These are phyloP conservation scores for Glyphotaelius pellucidus DNA, from an alignment of 2,888 invertebrate species.

Conservation along the genomic window DNA sequence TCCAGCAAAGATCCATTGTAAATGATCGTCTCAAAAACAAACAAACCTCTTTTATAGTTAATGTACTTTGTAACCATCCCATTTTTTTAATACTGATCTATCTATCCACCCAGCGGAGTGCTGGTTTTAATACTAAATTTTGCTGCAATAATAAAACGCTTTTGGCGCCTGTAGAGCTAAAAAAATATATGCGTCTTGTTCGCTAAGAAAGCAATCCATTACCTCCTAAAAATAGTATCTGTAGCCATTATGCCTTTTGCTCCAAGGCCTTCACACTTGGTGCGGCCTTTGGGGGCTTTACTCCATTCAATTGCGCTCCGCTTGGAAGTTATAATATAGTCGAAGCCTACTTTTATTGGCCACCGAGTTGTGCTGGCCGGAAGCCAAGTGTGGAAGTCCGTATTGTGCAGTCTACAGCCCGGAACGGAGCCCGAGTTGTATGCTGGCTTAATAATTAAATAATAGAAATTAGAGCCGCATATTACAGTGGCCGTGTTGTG, in stretches of 20 bases:
- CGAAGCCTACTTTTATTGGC: slow-evolving; percentile 54
- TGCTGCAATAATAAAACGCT: slow-evolving; percentile 27
- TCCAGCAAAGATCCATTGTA: not conserved
- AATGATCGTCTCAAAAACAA: not conserved
- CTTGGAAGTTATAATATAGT: slow-evolving; percentile 19
- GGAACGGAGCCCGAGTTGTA: slow-evolving; percentile 23
- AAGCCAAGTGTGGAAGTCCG: slow-evolving; percentile 46
- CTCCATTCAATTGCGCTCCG: slow-evolving; percentile 48
- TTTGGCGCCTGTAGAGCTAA: not conserved
- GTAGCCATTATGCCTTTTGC: slow-evolving; percentile 3
- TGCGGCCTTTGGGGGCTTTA: slow-evolving; percentile 10
- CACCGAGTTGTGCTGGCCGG: slow-evolving; percentile 47
- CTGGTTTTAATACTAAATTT: not conserved
- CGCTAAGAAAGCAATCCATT: slow-evolving; percentile 21
- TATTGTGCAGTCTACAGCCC: slow-evolving; percentile 32
- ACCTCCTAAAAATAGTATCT: slow-evolving; percentile 19
- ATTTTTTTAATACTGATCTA: not conserved
- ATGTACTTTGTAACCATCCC: not conserved
- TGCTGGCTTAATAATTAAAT: slow-evolving; percentile 45
- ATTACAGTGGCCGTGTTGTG: slow-evolving; percentile 11
- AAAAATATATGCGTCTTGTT: slow-evolving; percentile 4
- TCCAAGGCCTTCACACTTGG: not conserved
- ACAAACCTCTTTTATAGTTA: not conserved
- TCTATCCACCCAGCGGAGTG: not conserved
- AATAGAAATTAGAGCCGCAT: slow-evolving; percentile 46